Evolutionary conservation across 2,888 invertebrate genomes (phyloP).

Genomic region (Cantharis lateralis): DNA sequence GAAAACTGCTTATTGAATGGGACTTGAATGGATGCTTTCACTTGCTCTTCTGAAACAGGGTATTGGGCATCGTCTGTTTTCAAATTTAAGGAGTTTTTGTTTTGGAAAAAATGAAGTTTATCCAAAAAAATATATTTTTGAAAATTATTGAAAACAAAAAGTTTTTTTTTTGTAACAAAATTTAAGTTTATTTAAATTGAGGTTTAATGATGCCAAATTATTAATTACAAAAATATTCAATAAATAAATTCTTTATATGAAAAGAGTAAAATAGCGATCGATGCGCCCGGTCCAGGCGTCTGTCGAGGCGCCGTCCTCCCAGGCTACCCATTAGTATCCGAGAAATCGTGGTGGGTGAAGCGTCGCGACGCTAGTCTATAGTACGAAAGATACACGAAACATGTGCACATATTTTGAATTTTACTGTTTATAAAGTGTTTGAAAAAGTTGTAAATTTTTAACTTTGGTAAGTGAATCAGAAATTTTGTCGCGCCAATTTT

Average conservation of each 20-base stretch:
- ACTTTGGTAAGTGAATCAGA: background rate
- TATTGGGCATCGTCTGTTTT: background rate
- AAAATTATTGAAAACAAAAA: background rate
- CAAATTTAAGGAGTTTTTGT: background rate
- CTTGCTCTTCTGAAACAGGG: background rate
- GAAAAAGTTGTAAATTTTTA: background rate
- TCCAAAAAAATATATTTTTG: background rate
- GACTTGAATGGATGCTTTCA: background rate
- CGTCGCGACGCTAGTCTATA: conserved; percentile 32
- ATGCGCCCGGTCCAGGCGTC: conserved; percentile 53
- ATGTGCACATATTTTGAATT: conserved; percentile 20
- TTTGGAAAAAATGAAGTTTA: too few relatives aligned
- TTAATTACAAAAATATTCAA: conserved; percentile 1
- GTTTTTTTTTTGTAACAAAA: background rate
- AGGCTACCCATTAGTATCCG: conserved; percentile 47
- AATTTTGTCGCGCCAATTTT: background rate
- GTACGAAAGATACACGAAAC: conserved; percentile 25
- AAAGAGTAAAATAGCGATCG: conserved; percentile 41
- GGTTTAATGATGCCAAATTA: background rate
- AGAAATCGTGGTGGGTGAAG: conserved; percentile 32
- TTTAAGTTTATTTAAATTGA: background rate
- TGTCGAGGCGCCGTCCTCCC: conserved; percentile 50
- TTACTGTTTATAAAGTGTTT: background rate
- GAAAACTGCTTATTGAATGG: background rate
- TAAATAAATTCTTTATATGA: conserved; percentile 7